Conservation (phyloP, 2,113 vertebrate species). For the Benitochromis conjunctus region DNA sequence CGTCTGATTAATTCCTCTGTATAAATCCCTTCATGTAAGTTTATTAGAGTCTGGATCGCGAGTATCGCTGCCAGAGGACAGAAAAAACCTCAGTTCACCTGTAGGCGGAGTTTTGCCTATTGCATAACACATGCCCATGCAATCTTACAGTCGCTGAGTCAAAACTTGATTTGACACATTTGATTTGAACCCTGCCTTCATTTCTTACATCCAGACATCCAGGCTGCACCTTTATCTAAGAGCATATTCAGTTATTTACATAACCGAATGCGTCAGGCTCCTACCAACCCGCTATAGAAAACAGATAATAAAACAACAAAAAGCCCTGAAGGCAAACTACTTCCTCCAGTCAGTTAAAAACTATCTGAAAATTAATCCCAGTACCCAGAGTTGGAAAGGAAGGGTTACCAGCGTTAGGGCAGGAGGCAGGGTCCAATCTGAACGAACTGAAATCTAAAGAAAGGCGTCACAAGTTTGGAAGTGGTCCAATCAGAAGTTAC, state of each 20-base stretch:
- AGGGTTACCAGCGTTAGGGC: background rate
- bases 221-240: background rate
- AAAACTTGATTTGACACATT: background rate
- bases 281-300: background rate
- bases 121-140: background rate
- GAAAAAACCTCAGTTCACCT: background rate
- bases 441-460: background rate
- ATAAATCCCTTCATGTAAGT: background rate
- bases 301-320: background rate
- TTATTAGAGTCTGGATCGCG: background rate
- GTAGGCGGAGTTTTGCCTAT: slow-evolving; percentile 13
- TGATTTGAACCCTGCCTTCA: background rate
- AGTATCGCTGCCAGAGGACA: background rate
- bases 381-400: background rate
- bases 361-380: background rate
- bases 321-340: background rate
- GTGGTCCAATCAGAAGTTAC: background rate
- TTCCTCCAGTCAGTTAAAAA: background rate
- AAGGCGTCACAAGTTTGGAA: background rate
- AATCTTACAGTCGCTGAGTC: rapidly evolving
- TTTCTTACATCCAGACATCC: background rate
- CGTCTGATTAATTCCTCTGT: background rate
- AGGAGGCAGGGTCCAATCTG: background rate
- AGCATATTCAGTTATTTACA: background rate
- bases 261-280: background rate